Percentiles rank a stretch among this genome's conserved stretches.
These are phyloP conservation scores for Drosophila ficusphila DNA, from an alignment of 1,140 invertebrate genomes.

Conservation along the genomic window DNA sequence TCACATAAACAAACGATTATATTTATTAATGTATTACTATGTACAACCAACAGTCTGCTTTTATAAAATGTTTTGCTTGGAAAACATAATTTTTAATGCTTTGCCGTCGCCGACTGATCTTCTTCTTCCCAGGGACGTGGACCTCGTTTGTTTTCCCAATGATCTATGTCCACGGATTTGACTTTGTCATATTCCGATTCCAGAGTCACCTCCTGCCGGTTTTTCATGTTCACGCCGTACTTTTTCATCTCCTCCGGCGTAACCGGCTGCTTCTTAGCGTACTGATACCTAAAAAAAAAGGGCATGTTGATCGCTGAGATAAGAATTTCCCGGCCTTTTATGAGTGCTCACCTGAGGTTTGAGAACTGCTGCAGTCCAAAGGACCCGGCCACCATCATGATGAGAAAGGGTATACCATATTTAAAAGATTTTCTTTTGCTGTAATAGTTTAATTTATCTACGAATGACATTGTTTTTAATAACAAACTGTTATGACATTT, in stretches of 20 bases:
- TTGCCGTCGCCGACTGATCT: slow-evolving; percentile 12
- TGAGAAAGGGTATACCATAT: slow-evolving; percentile 88
- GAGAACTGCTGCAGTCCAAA: slow-evolving; percentile 90
- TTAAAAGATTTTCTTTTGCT: slow-evolving; percentile 67
- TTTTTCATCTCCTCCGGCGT: slow-evolving; percentile 87
- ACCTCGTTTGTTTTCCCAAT: slow-evolving; percentile 92
- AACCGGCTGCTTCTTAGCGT: slow-evolving; percentile 86
- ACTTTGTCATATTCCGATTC: slow-evolving; percentile 90
- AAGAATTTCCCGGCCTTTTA: not conserved
- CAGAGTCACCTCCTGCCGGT: slow-evolving; percentile 88
- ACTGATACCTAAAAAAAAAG: slow-evolving; percentile 87
- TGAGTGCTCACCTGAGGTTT: slow-evolving; percentile 86
- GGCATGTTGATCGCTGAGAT: not conserved
- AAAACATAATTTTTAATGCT: slow-evolving; percentile 39
- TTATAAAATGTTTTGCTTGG: slow-evolving; percentile 3
- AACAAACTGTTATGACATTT: slow-evolving; percentile 53
- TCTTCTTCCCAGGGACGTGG: slow-evolving; percentile 91
- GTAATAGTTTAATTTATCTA: slow-evolving; percentile 65
- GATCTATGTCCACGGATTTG: slow-evolving; percentile 89
- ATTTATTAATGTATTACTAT: slow-evolving; percentile 28
- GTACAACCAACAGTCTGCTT: slow-evolving; percentile 34
- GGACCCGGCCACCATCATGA: slow-evolving; percentile 88
- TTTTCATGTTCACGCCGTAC: slow-evolving; percentile 88
- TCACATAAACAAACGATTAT: not conserved
- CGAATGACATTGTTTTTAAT: slow-evolving; percentile 54